phyloP scores from a whole-genome alignment of 2,113 vertebrate genomes.

The Mungos mungo region DNA sequence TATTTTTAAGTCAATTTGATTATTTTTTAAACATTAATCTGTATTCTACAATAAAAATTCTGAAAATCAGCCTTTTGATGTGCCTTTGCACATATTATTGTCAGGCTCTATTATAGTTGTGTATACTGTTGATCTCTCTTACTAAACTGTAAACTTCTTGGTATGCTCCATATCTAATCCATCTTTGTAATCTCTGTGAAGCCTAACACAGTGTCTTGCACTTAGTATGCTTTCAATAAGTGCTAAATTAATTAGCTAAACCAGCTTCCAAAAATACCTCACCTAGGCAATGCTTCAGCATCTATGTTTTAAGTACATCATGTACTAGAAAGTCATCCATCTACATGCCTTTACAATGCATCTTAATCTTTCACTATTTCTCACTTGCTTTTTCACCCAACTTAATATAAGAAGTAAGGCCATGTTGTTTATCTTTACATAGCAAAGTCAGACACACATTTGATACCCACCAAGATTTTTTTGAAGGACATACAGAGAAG shows the following conservation, averaged over 20 bases:
- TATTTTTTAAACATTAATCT: conserved; percentile 10
- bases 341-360: neutral
- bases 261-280: neutral
- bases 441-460: neutral
- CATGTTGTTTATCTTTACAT: conserved; percentile 16
- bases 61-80: conserved; percentile 24
- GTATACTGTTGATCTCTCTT: neutral
- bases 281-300: neutral
- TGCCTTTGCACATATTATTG: neutral
- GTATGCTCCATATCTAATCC: neutral
- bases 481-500: conserved; percentile 12
- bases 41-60: neutral
- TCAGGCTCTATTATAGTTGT: neutral
- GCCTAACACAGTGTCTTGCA: neutral
- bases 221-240: conserved; percentile 25
- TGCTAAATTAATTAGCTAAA: conserved; percentile 42
- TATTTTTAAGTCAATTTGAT: neutral
- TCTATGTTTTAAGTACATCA: neutral
- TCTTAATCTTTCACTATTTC: conserved; percentile 51
- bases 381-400: conserved; percentile 20
- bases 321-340: conserved; percentile 14
- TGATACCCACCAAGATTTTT: conserved; percentile 6
- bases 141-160: neutral
- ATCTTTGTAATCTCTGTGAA: neutral
- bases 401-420: conserved; percentile 18